Base-by-base conservation (phyloP, 2,888 invertebrate species). In the Neocrepidodera transversa region DNA sequence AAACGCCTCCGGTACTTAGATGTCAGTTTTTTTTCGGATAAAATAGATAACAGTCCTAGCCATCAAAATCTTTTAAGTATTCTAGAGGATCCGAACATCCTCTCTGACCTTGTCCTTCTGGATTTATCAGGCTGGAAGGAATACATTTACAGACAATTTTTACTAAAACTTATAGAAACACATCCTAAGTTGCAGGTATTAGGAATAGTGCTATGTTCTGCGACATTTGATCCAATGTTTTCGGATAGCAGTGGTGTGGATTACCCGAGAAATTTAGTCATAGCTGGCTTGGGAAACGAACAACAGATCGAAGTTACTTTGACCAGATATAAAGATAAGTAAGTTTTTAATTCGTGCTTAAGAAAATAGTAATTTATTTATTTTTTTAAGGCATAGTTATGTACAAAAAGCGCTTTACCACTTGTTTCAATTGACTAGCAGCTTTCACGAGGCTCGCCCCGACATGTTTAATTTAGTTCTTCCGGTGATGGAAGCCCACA, bases 401-500 rank as follows among this genome's bases (percentile, higher is more conserved):
- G 83, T 89, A 26, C 88, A 89, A 76, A 87, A 87, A 73, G 85
- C 87, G 50, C 77, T 89, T 26, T 88, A 86, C 75, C 84, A 86
- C 74, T 78, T 89, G 49, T 89, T 83, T 67, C 82, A 81, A 71
- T 79, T 84, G 56, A 77, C 77, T 1, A 69, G 70, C 42, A 68
- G 67, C 36, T 82, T 82, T 67, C 76, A 81, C 28, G 81, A 82
- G 60, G 80, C 87, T 2, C 78, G 87, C 60, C 82, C 85, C 7
- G 88, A 88, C 71, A 82, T 88, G 10, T 86, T 89, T 52, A 82
- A 86, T 74, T 82, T 87, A 52, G 81, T 84, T 4, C 71, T 83
- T 54, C 80, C 81, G 4, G 82, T 82, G 28, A 79, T 78, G 79
- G 74, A 71, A 11, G 70, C 72, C 10, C 84, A 86, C 74, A 80